Evolutionary conservation across 2,797 vertebrate species (phyloP).

Genomic region (Clamator glandarius): DNA sequence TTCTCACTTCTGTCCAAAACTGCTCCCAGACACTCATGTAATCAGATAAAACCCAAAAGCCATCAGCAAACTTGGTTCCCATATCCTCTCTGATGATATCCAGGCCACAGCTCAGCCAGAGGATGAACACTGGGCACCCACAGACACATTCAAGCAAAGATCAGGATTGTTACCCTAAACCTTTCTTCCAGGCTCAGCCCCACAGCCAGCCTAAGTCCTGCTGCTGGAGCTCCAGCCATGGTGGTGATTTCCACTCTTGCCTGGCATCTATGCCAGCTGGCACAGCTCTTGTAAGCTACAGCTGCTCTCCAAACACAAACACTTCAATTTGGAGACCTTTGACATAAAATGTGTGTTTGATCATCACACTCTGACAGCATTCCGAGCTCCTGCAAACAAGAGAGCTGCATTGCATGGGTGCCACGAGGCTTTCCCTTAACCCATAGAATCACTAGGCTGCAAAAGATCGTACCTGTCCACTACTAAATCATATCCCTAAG

Average conservation of each 20-base stretch:
- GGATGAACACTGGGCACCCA: not conserved
- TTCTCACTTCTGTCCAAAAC: not conserved
- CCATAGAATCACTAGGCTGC: too few relatives aligned
- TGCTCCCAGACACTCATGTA: not conserved
- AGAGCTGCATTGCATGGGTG: rapidly evolving
- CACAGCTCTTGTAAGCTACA: not conserved
- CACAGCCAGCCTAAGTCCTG: not conserved
- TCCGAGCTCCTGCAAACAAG: not conserved
- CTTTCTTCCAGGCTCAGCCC: not conserved
- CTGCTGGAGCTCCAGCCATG: not conserved
- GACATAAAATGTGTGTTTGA: not conserved
- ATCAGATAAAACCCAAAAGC: not conserved
- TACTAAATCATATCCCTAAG: too few relatives aligned
- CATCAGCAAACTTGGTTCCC: not conserved
- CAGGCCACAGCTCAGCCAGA: not conserved
- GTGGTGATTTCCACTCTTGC: not conserved
- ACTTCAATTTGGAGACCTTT: not conserved
- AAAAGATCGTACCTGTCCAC: too few relatives aligned
- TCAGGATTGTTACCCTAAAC: not conserved
- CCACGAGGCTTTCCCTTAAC: not conserved
- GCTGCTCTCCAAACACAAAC: not conserved
- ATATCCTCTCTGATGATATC: not conserved
- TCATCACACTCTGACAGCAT: not conserved
- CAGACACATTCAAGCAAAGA: rapidly evolving
- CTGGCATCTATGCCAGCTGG: not conserved